These are phyloP conservation scores for Panzeria rudis DNA, from an alignment of 2,888 invertebrate genomes.

Conservation along the genomic window DNA sequence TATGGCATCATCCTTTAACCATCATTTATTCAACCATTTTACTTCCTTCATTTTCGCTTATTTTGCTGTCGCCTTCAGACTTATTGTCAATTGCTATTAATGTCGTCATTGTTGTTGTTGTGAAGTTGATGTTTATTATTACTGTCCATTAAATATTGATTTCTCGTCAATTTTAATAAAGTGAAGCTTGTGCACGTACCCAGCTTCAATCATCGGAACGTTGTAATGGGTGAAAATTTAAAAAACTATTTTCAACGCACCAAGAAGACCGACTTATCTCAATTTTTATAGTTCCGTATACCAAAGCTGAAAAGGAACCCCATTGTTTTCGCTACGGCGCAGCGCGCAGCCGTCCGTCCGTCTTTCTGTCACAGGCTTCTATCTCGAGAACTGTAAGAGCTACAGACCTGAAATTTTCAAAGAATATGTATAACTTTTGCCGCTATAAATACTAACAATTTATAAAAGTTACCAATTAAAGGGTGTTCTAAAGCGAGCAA, in stretches of 20 bases:
- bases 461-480: too few species aligned
- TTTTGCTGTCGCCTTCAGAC: constrained; percentile 49
- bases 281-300: too few species aligned
- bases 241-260: neutral
- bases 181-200: neutral
- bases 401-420: too few species aligned
- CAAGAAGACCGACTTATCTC: neutral
- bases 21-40: constrained; percentile 22
- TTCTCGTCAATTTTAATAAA: constrained; percentile 49
- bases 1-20: constrained; percentile 32
- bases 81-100: constrained; percentile 40
- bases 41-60: constrained; percentile 1
- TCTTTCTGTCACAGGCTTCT: too few species aligned
- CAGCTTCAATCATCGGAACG: neutral
- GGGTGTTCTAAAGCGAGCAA: too few species aligned
- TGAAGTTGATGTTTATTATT: constrained; percentile 56
- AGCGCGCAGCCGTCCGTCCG: too few species aligned
- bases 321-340: too few species aligned
- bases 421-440: too few species aligned
- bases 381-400: too few species aligned
- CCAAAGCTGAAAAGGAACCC: too few species aligned
- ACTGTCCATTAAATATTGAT: constrained; percentile 66
- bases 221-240: neutral
- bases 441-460: too few species aligned
- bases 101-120: neutral